Evolutionary conservation across 2,797 vertebrate species (phyloP).

Genomic region (Gambusia yucatana): DNA sequence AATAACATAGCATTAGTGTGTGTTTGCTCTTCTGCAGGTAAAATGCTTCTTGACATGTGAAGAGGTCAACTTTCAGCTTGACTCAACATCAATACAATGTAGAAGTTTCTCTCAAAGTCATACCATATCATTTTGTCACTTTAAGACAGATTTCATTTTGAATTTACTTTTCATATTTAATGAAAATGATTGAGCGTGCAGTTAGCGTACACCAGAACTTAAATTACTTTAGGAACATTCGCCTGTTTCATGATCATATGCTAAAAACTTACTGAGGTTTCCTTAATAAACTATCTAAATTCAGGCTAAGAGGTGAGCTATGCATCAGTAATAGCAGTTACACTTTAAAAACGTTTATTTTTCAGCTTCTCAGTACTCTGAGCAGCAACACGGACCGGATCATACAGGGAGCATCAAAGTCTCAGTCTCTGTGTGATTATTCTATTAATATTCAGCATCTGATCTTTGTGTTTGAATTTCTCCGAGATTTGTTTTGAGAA

Average conservation of each 20-base stretch:
- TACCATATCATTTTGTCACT: neutral
- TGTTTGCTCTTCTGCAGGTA: no score
- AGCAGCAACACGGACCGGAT: neutral
- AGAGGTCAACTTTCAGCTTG: no score
- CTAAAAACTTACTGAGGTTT: neutral
- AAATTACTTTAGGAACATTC: neutral
- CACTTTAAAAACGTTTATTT: neutral
- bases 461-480: neutral
- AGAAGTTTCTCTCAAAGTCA: no score
- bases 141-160: neutral
- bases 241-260: neutral
- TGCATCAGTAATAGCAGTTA: neutral
- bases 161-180: neutral
- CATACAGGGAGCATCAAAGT: neutral
- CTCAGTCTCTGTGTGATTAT: slow-evolving; percentile 1
- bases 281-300: neutral
- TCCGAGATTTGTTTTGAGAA: slow-evolving; percentile 4
- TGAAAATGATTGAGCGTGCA: neutral
- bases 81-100: no score
- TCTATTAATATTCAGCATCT: slow-evolving; percentile 8
- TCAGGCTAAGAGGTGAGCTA: neutral
- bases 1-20: no score
- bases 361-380: neutral
- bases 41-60: no score
- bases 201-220: neutral